A percentile compares a stretch with the other conserved stretches of the same genome.
Evolutionary conservation across 2,797 vertebrate species (phyloP).

Genomic region (Macrochelys suwanniensis): DNA sequence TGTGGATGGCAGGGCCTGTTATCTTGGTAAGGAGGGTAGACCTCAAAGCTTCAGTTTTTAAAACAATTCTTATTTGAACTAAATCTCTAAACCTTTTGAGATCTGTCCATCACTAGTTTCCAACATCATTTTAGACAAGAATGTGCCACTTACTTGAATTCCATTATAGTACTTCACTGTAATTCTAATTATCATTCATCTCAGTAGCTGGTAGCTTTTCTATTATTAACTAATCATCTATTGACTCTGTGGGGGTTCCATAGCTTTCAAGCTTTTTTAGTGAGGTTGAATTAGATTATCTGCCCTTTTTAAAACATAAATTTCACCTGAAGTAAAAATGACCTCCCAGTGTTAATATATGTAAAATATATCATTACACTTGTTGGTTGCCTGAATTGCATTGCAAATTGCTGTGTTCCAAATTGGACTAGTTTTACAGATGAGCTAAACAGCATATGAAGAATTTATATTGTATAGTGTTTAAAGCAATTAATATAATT

Average conservation of each 20-base stretch:
- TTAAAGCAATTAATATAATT: neutral
- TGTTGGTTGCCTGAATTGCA: neutral
- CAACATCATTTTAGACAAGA: slow-evolving; percentile 28
- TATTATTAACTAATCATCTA: slow-evolving; percentile 73
- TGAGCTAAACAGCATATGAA: slow-evolving; percentile 1
- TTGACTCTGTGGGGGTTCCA: slow-evolving; percentile 46
- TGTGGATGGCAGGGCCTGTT: neutral
- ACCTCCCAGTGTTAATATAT: slow-evolving; percentile 18
- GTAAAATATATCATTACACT: slow-evolving; percentile 2
- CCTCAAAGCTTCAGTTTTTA: neutral
- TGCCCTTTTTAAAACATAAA: slow-evolving; percentile 63
- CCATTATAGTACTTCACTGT: slow-evolving; percentile 37
- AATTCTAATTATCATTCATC: slow-evolving; percentile 71
- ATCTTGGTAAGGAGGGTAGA: neutral
- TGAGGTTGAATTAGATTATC: slow-evolving; percentile 69
- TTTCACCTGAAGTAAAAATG: slow-evolving; percentile 60
- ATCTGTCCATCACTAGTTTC: neutral
- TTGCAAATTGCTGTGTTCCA: neutral
- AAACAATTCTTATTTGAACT: slow-evolving; percentile 14
- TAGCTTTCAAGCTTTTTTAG: slow-evolving; percentile 58
- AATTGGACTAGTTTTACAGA: neutral
- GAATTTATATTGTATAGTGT: neutral
- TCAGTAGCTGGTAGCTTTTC: slow-evolving; percentile 52
- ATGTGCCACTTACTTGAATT: slow-evolving; percentile 45
- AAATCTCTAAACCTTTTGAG: slow-evolving; percentile 7